These are phyloP conservation scores for Platygyra sinensis DNA, from an alignment of 64 coral and sea anemone species.

Conservation along the genomic window DNA sequence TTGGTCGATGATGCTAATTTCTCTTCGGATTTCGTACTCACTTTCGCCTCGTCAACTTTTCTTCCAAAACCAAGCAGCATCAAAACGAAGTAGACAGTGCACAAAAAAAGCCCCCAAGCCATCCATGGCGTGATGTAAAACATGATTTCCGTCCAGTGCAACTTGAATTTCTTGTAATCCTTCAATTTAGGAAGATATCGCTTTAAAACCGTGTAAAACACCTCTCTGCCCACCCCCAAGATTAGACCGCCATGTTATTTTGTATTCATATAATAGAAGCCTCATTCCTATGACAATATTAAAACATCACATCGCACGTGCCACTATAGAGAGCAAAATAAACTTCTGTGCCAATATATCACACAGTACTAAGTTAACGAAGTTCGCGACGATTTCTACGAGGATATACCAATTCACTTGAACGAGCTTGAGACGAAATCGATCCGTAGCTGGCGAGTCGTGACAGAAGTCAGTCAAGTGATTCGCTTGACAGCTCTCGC, in stretches of 20 bases:
- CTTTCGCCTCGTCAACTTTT: conserved; percentile 5
- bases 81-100: conserved; percentile 17
- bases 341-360: neutral
- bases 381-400: neutral
- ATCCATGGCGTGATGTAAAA: conserved; percentile 35
- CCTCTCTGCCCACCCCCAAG: neutral
- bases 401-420: neutral
- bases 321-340: neutral
- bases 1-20: neutral
- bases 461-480: neutral
- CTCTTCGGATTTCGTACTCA: conserved; percentile 7
- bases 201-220: conserved; percentile 2
- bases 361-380: neutral
- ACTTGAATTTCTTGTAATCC: neutral
- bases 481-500: neutral
- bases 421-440: neutral
- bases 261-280: neutral
- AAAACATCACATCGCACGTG: conserved; percentile 17
- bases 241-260: conserved; percentile 36
- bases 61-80: neutral
- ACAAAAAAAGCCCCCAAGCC: neutral
- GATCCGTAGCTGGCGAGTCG: neutral
- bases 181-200: neutral
- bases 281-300: conserved; percentile 8
- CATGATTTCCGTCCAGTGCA: neutral